Evolutionary conservation across 2,113 vertebrate genomes (phyloP), one percentile per base, ranked within the genome.

Genomic region (Centropristis striata): DNA sequence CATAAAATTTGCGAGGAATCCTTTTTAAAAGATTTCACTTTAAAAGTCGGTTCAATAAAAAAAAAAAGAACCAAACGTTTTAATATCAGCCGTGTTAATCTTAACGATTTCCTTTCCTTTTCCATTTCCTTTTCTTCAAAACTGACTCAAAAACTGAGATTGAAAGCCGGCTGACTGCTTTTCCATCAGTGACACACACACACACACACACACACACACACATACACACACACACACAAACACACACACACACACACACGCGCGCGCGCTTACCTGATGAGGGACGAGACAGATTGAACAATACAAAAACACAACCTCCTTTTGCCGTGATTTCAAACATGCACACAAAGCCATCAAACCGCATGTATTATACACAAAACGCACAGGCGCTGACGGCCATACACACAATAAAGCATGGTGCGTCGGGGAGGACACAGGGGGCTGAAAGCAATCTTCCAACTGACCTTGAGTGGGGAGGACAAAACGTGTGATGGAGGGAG

Each of bases 371-470:
- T 73, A 81, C 77, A 77, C 81, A 75, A 82, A 66, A 81, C 32
- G 59, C 69, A 57, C 71, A 61, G 63, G 41, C 61, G 44, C 74
- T 53, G 79, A 86, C 53, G 73, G 77, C 71, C 70, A 20, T 65
- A 66, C 65, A 69, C 69, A 88, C 86, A 89, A 88, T 92, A 90
- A 91, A 87, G 86, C 84, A 51, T 27, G 78, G 71, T 42, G 74
- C 60, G 59, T 79, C 42, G 20, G 60, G 57, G 74, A 87, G 90
- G 91, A 90, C 88, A 90, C 93, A 82, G 85, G 92, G 91, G 91
- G 88, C 88, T 90, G 88, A 92, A 94, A 93, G 92, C 92, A 94
- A 93, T 93, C 91, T 94, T 91, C 89, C 83, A 39, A 61, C 88
- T 92, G 92, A 93, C 93, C 93, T 94, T 94, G 91, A 93, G 83